These are phyloP conservation scores for Solenopsis invicta DNA, from an alignment of 1,140 invertebrate species.

Conservation along the genomic window DNA sequence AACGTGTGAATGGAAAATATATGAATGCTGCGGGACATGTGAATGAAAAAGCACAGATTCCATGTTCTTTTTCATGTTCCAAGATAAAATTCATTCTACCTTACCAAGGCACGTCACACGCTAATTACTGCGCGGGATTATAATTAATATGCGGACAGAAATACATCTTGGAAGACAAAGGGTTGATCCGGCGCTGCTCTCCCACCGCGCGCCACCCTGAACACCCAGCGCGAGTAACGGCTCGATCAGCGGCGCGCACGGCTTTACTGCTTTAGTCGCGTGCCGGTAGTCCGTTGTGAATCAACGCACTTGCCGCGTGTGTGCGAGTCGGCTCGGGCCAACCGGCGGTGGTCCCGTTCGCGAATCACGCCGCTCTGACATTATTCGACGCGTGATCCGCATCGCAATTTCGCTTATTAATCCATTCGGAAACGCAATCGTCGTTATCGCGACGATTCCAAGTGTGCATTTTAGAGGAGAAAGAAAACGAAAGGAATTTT, in stretches of 20 bases:
- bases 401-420: neutral
- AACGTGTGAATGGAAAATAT: neutral
- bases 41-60: neutral
- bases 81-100: conserved; percentile 11
- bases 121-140: conserved; percentile 10
- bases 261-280: conserved; percentile 74
- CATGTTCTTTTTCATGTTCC: neutral
- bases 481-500: neutral
- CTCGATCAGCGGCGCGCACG: conserved; percentile 59
- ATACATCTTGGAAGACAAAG: conserved; percentile 1
- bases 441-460: neutral
- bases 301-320: neutral
- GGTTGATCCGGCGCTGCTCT: neutral
- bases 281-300: conserved; percentile 59
- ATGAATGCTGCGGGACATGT: neutral
- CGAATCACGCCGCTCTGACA: neutral
- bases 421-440: neutral
- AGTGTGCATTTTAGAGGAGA: neutral
- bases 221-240: conserved; percentile 49
- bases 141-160: conserved; percentile 22
- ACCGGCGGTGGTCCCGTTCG: neutral
- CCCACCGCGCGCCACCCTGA: neutral
- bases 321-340: neutral
- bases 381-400: neutral
- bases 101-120: neutral